phyloP scores from a whole-genome alignment of 2,888 invertebrate genomes.

The Anaspis maculata region DNA sequence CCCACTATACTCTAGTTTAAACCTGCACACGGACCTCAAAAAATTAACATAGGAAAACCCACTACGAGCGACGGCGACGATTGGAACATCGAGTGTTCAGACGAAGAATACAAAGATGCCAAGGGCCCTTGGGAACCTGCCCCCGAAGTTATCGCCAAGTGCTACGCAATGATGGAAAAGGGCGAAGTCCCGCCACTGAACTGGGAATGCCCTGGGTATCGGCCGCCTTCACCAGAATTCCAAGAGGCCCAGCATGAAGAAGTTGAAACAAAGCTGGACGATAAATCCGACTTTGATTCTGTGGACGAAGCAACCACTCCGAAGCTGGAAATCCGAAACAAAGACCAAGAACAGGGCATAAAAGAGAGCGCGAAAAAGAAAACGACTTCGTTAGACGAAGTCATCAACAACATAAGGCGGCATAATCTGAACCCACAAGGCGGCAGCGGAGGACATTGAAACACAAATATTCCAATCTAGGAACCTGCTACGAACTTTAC shows the following conservation, averaged over 20 bases:
- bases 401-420: conserved; percentile 75
- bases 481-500: conserved; percentile 10
- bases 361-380: conserved; percentile 82
- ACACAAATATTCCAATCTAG: conserved; percentile 9
- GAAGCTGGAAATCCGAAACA: conserved; percentile 63
- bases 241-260: conserved; percentile 31
- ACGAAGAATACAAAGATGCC: conserved; percentile 51
- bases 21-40: no score
- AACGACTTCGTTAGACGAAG: conserved; percentile 82
- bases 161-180: conserved; percentile 64
- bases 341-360: conserved; percentile 63
- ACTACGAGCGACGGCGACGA: no score
- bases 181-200: conserved; percentile 60
- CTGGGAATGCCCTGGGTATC: conserved; percentile 75
- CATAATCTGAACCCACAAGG: conserved; percentile 48
- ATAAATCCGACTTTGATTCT: conserved; percentile 74
- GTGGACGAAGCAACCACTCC: conserved; percentile 75
- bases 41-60: no score
- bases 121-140: conserved; percentile 58
- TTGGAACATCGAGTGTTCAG: conserved; percentile 59
- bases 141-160: conserved; percentile 59
- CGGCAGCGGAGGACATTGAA: no score
- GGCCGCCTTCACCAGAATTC: conserved; percentile 62
- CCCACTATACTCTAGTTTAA: no score
- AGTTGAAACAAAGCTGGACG: conserved; percentile 38